Evolutionary conservation across 2,888 invertebrate genomes (phyloP), one percentile per base, ranked within the genome.

Genomic region (Zonitis immaculata): DNA sequence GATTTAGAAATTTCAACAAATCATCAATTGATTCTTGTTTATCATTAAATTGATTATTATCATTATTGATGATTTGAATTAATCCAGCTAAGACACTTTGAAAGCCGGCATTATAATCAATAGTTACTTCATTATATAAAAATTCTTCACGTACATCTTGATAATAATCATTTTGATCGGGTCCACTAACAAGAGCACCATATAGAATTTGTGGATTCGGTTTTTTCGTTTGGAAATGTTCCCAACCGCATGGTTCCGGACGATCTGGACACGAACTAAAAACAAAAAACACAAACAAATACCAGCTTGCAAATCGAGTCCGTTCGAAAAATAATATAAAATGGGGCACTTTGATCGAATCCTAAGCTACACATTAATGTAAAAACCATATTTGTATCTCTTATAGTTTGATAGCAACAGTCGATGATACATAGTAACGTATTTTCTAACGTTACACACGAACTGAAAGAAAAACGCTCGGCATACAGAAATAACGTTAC

Each of bases 171-270:
- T 76, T 77, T 54, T 74, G 73, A 59, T 80, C 79, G 0, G 82
- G 82, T 0, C 82, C 82, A 35, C 81, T 81, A 1, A 82, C 81
- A 28, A 82, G 61, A 12, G 82, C 82, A 0, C 82, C 82, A 56
- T 77, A 76, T 4, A 82, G 70, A 3, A 77, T 71, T 60, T 81
- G 81, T 0, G 80, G 80, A 65, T 82, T 82, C 0, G 79, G 73
- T 2, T 67, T 71, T 22, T 71, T 63, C 1, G 73, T 73, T 30
- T 69, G 70, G 59, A 74, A 78, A 39, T 77, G 73, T 6, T 76
- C 67, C 79, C 79, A 79, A 22, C 76, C 77, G 57, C 82, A 82
- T 0, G 76, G 64, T 1, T 65, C 68, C 5, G 81, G 81, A 32
- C 62, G 66, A 59, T 77, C 69, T 1, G 79, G 79, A 57, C 82